Percentiles rank a stretch among this genome's conserved stretches.
Evolutionary conservation across 2,797 vertebrate genomes (phyloP).

Genomic region (Macroramphosus scolopax): DNA sequence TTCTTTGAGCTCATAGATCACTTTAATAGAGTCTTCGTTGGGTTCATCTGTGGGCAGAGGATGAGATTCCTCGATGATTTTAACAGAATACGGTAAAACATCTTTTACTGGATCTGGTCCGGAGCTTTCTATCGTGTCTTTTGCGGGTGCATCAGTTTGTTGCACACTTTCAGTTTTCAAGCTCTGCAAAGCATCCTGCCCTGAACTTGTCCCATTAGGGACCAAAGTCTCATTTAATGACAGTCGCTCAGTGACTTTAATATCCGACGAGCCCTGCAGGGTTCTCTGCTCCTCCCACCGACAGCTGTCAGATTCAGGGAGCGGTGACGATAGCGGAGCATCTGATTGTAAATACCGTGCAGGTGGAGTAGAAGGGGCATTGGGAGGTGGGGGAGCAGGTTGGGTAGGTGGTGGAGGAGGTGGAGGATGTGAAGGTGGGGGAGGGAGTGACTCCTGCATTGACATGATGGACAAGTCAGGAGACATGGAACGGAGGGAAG

Average conservation of each 20-base stretch:
- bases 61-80: slow-evolving; percentile 54
- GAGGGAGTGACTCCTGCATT: slow-evolving; percentile 42
- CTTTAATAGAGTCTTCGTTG: slow-evolving; percentile 78
- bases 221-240: slow-evolving; percentile 20
- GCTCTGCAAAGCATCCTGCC: slow-evolving; percentile 14
- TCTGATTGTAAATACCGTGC: slow-evolving; percentile 15
- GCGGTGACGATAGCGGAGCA: slow-evolving; percentile 13
- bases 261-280: slow-evolving; percentile 11
- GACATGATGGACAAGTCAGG: slow-evolving; percentile 52
- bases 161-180: slow-evolving; percentile 10
- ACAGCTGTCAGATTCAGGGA: slow-evolving; percentile 17
- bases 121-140: slow-evolving; percentile 21
- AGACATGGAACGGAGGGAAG: slow-evolving; percentile 63
- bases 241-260: slow-evolving; percentile 15
- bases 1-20: slow-evolving; percentile 89
- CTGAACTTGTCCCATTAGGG: slow-evolving; percentile 32
- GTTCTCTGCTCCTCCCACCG: slow-evolving; percentile 25
- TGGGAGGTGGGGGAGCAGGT: slow-evolving; percentile 27
- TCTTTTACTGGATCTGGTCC: slow-evolving; percentile 31
- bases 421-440: slow-evolving; percentile 60
- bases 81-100: slow-evolving; percentile 31
- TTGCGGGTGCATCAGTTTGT: slow-evolving; percentile 21
- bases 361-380: slow-evolving; percentile 16
- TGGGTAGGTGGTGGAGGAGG: slow-evolving; percentile 57
- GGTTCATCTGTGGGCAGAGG: slow-evolving; percentile 37